Evolutionary conservation across 2,888 invertebrate genomes (phyloP).

Genomic region (Noctua janthe): DNA sequence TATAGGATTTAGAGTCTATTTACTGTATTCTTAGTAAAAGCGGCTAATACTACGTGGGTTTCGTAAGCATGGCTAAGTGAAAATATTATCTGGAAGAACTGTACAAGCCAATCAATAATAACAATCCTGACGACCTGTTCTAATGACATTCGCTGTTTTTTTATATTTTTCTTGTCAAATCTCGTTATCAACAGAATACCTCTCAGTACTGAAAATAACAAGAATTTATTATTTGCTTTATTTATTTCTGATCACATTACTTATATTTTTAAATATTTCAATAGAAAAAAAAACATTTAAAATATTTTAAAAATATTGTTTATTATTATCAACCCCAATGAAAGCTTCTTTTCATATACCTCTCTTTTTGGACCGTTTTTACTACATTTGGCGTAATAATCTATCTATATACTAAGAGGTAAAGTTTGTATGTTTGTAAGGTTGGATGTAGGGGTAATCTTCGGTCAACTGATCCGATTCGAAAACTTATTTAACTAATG

Average conservation of each 20-base stretch:
- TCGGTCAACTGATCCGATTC: neutral
- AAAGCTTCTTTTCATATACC: neutral
- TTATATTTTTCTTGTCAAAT: neutral
- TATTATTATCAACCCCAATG: no score
- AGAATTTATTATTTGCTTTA: neutral
- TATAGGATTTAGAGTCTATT: neutral
- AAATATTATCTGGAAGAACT: neutral
- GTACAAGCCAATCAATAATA: neutral
- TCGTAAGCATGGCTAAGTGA: neutral
- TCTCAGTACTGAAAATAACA: neutral
- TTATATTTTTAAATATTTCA: no score
- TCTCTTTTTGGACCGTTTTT: neutral
- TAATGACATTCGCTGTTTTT: neutral
- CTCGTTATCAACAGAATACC: neutral
- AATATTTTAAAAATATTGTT: no score
- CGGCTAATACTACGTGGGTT: neutral
- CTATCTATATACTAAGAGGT: neutral
- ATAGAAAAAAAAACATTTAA: no score
- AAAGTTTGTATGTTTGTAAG: no score
- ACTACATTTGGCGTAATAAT: neutral
- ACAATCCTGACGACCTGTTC: neutral
- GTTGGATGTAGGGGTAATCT: neutral
- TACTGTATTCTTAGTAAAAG: neutral
- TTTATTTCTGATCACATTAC: no score
- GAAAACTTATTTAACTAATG: neutral